Base-by-base conservation (phyloP, 2,797 vertebrate genomes). In the Sorex maritimensis region DNA sequence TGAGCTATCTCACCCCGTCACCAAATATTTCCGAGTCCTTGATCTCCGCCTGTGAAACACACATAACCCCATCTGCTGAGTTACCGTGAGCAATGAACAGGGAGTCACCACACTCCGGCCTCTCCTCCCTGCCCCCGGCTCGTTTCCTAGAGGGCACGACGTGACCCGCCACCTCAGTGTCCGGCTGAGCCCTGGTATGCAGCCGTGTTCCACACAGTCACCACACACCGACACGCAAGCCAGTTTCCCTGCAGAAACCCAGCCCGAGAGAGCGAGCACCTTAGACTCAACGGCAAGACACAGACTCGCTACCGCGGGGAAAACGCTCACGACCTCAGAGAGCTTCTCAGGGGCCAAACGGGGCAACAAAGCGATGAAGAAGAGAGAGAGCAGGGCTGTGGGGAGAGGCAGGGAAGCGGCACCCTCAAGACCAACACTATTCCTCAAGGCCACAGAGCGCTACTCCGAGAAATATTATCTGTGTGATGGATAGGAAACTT, bases 11-110 rank as follows among this genome's bases (percentile, higher is more conserved):
- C 34, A 68, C 90, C 63, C 82, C 65, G 24, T 77, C 67, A 86
- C 49, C 52, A 80, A 78, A 24, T 85, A 58, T 83, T 93, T 91
- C 38, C 71, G 34, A 68, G 6, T 61, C 49, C 68, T 52, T 94
- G 52, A 68, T 83, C 93, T 44, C 87, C 11, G 7, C 69, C 34
- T 93, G 9, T 79, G 89, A 96, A 81, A 87, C 71, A 44, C 55
- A 81, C 15, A 24, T 75, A 89, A 75, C 34, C 30, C 1, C 41
- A 69, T 52, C 79, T 84, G 71, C 77, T 65, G 86, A 63, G 72
- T 26, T 58, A 30, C 11, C 81, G 11, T 63, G 19, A 90, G 46
- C 82, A 90, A 75, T 55, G 84, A 93, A 61, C 4, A 89, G 49
- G 49, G 49, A 8, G 10, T 52, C 13, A 52, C 13, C 49, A 52